phyloP scores from a whole-genome alignment of 2,888 invertebrate genomes.

The Rhagium mordax region DNA sequence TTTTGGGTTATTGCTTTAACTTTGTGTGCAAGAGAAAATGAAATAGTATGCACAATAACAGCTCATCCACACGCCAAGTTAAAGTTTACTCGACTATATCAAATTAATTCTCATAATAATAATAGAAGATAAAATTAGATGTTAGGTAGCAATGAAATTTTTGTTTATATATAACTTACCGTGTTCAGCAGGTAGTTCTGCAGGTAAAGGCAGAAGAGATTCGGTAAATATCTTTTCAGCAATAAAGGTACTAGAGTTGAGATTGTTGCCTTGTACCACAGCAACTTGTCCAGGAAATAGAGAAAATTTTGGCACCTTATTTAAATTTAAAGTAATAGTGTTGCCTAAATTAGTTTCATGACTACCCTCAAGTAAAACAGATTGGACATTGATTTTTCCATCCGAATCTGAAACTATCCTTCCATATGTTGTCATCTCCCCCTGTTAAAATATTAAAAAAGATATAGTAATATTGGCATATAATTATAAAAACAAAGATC shows the following conservation, averaged over 20 bases:
- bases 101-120: no score
- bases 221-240: constrained; percentile 79
- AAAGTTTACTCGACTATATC: no score
- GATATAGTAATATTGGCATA: background rate
- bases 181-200: constrained; percentile 68
- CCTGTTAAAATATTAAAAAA: constrained; percentile 42
- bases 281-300: constrained; percentile 87
- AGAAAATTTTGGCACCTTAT: constrained; percentile 74
- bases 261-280: constrained; percentile 82
- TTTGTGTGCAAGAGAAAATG: no score
- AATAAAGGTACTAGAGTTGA: constrained; percentile 78
- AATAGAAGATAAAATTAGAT: no score
- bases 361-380: constrained; percentile 80
- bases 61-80: no score
- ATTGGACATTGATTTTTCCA: constrained; percentile 80
- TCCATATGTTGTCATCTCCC: constrained; percentile 72
- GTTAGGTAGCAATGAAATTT: no score
- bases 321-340: constrained; percentile 69
- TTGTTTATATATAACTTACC: constrained; percentile 47
- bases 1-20: no score
- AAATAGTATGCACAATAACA: no score
- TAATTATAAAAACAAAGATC: background rate
- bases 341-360: constrained; percentile 71
- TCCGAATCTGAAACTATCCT: constrained; percentile 84
- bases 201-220: constrained; percentile 69